A percentile compares a stretch with the other conserved stretches of the same genome.
phyloP scores from a whole-genome alignment of 2,113 vertebrate species.

The Thalassarche chlororhynchos region DNA sequence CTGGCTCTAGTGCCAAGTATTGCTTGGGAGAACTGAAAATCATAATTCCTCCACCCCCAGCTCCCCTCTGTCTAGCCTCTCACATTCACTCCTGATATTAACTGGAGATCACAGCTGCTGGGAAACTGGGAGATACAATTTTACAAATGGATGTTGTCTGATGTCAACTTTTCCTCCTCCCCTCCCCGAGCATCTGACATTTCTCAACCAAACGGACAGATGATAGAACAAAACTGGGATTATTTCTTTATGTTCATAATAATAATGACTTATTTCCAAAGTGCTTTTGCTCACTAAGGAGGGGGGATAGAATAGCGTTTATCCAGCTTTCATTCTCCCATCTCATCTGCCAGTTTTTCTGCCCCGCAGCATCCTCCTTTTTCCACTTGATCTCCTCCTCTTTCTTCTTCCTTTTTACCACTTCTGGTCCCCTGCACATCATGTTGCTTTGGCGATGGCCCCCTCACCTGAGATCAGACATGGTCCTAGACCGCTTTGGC shows the following conservation, averaged over 20 bases:
- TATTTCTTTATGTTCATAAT: constrained; percentile 33
- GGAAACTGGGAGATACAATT: constrained; percentile 47
- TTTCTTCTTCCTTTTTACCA: not conserved
- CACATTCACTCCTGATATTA: constrained; percentile 41
- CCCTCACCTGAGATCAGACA: not conserved
- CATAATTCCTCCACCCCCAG: not conserved
- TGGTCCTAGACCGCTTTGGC: not conserved
- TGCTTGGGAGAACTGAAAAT: constrained; percentile 41
- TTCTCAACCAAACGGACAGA: constrained; percentile 6
- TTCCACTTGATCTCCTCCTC: not conserved
- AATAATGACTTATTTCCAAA: constrained; percentile 45
- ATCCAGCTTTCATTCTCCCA: not conserved
- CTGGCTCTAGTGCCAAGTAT: constrained; percentile 38
- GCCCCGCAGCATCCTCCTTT: not conserved
- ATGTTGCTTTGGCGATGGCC: not conserved
- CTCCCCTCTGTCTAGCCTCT: constrained; percentile 12
- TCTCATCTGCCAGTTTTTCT: not conserved
- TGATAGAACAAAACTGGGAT: constrained; percentile 41
- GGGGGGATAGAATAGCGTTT: not conserved
- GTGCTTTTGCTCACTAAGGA: constrained; percentile 18
- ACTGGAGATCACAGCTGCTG: constrained; percentile 29
- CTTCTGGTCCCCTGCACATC: not conserved
- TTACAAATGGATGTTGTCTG: constrained; percentile 58
- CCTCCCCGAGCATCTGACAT: constrained; percentile 12
- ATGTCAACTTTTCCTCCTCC: constrained; percentile 25